Conservation (phyloP, 2,888 invertebrate species). For the Pristionchus exspectatus region DNA sequence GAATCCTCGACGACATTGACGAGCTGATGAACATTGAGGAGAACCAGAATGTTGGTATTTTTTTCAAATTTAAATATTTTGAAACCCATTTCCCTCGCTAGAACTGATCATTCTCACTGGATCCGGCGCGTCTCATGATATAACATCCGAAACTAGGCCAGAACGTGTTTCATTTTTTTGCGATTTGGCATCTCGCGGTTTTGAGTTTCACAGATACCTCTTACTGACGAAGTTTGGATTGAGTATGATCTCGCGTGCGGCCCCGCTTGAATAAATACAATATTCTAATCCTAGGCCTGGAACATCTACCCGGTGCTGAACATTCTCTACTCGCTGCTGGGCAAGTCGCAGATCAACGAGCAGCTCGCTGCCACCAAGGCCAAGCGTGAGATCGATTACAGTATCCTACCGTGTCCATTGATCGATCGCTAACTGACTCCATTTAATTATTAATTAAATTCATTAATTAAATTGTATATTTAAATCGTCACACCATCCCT, state of each 20-base stretch:
- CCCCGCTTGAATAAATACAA: too few relatives aligned
- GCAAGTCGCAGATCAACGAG: slow-evolving; percentile 97
- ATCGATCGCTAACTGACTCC: slow-evolving; percentile 1
- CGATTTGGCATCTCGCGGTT: background rate
- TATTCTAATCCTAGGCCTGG: slow-evolving; percentile 83
- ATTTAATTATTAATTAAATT: background rate
- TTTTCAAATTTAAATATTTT: background rate
- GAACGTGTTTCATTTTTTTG: background rate
- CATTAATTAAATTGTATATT: background rate
- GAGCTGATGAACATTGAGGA: slow-evolving; percentile 86
- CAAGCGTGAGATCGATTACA: slow-evolving; percentile 79
- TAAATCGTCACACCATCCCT: background rate
- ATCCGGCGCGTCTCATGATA: too few relatives aligned
- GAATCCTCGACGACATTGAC: slow-evolving; percentile 86
- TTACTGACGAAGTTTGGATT: background rate
- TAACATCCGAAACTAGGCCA: too few relatives aligned
- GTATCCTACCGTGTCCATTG: background rate
- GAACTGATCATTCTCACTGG: too few relatives aligned
- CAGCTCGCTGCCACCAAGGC: slow-evolving; percentile 89
- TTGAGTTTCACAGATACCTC: background rate
- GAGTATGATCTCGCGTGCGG: background rate
- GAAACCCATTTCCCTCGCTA: too few relatives aligned
- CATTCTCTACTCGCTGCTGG: slow-evolving; percentile 96
- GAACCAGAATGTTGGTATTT: slow-evolving; percentile 82
- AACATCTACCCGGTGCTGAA: slow-evolving; percentile 97